Evolutionary conservation across 2,888 invertebrate species (phyloP), one percentile per base, ranked within the genome.

Genomic region (Napeogenes inachia): DNA sequence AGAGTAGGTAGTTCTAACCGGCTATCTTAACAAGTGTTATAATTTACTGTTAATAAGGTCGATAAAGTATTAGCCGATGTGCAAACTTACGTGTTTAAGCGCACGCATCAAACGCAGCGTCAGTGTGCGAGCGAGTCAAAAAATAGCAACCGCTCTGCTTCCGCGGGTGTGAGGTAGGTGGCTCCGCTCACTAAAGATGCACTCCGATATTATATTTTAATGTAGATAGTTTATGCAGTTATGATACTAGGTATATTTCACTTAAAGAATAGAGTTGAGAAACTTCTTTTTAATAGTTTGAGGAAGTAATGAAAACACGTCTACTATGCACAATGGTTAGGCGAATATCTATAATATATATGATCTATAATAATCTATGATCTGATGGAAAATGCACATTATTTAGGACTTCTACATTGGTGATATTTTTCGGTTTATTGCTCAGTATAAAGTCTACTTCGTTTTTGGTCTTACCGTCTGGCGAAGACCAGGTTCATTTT

Each of bases 71-170:
- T 56, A 38, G 38, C 38, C 45, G 47, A 56, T 56, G 60, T 56
- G 47, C 13, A 45, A 54, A 64, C 60, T 59, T 64, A 56, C 59
- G 54, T 50, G 58, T 13, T 13, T 13, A 21, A 21, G 21, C 21
- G 21, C 4, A 45, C 46, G 53, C 54, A 10, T 45, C 46, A 3
- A 59, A 57, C 61, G 62, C 60, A 45, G 62, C 35, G 57, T 60
- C 61, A 57, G 33, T 57, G 62, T 59, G 55, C 6, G 61, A 61
- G 57, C 56, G 59, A 61, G 64, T 59, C 46, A 64, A 64, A 64
- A 59, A 65, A 62, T 64, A 54, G 38, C 57, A 60, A 57, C 59
- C 46, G 56, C 21, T 47, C 57, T 57, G 54, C 47, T 62, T 55
- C 21, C 61, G 57, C 55, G 50, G 57, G 47, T 54, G 61, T 56